These are phyloP conservation scores for Sander vitreus DNA, from an alignment of 2,113 vertebrate species.

Conservation along the genomic window DNA sequence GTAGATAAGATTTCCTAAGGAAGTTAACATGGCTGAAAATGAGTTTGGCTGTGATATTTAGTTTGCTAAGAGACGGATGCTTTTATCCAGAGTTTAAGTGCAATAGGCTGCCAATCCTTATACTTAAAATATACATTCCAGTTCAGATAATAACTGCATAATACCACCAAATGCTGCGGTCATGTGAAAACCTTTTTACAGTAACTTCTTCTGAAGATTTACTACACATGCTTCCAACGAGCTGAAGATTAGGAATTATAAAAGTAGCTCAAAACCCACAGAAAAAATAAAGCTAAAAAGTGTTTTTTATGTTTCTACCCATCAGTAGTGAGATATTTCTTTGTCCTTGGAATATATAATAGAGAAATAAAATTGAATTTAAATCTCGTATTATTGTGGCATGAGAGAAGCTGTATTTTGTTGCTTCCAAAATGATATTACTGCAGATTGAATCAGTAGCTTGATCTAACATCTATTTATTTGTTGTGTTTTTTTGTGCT, in stretches of 20 bases:
- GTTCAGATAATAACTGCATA: slow-evolving; percentile 37
- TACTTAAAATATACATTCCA: slow-evolving; percentile 46
- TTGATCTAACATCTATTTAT: not conserved
- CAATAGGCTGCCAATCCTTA: slow-evolving; percentile 49
- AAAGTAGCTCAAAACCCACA: not conserved
- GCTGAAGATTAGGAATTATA: not conserved
- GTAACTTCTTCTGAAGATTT: slow-evolving; percentile 8
- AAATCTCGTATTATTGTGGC: no score
- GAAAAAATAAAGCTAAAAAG: not conserved
- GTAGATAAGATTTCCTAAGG: slow-evolving; percentile 75
- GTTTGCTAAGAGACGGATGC: slow-evolving; percentile 62
- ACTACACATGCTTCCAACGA: not conserved
- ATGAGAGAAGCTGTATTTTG: not conserved
- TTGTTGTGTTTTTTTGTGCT: not conserved
- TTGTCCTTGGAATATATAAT: not conserved
- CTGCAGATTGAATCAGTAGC: slow-evolving; percentile 2
- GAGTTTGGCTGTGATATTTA: slow-evolving; percentile 73
- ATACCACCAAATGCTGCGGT: slow-evolving; percentile 37
- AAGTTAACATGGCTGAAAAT: slow-evolving; percentile 75
- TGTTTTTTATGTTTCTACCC: not conserved
- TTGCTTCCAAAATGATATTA: not conserved
- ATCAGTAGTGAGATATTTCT: not conserved
- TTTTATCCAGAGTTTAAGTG: slow-evolving; percentile 44
- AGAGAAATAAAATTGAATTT: not conserved
- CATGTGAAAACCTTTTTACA: slow-evolving; percentile 16